Base-by-base conservation (phyloP, 2,888 invertebrate species). In the Rambutsinella grinnellia region DNA sequence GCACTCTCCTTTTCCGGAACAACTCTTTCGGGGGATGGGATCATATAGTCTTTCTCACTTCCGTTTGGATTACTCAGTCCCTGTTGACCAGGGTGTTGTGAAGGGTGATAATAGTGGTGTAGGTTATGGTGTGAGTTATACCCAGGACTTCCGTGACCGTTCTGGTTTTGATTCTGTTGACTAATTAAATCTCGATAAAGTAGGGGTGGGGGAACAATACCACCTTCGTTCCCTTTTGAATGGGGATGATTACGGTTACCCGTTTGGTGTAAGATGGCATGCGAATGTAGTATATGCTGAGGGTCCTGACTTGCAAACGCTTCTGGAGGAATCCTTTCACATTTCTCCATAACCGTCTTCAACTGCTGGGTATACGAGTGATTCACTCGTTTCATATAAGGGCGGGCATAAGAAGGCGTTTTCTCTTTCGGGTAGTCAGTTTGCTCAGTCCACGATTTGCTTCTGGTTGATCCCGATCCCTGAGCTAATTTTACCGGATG, bases 361-460 rank as follows among this genome's bases (percentile, higher is more conserved):
- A 92, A 86, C 88, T 92, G 89, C 86, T 91, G 89, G 83, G 90
- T 89, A 86, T 89, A 89, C 69, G 88, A 87, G 60, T 89, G 88
- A 86, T 88, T 90, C 84, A 89, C 81, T 85, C 90, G 87, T 86
- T 91, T 91, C 86, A 90, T 90, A 86, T 90, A 90, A 53, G 91
- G 91, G 84, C 91, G 88, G 66, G 90, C 89, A 76, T 86, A 86
- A 85, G 91, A 90, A 69, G 89, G 88, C 69, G 89, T 88, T 82
- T 90, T 90, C 86, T 91, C 92, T 87, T 91, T 91, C 79, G 91
- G 91, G 85, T 92, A 91, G 86, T 90, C 90, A 78, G 91, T 91
- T 85, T 91, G 90, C 85, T 91, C 92, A 68, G 91, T 91, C 92
- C 91, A 92, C 75, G 91, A 91, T 85, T 91, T 91, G 84, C 91